Evolutionary conservation across 35 echinoderm and acorn worm genomes (phyloP).

Genomic region (Apostichopus parvimensis): DNA sequence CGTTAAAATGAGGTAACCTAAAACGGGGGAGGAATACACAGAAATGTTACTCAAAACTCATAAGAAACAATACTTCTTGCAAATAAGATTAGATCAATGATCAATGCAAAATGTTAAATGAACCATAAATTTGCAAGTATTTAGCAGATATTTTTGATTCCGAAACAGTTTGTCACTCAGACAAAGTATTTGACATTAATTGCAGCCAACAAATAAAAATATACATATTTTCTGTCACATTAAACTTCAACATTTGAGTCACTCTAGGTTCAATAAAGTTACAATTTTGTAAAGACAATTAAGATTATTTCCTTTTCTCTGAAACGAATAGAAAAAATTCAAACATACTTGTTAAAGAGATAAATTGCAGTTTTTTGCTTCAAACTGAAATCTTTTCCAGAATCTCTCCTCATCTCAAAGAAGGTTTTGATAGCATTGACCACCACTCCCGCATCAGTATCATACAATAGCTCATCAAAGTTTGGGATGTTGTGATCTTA

Average conservation of each 20-base stretch:
- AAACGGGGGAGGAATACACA: not conserved
- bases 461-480: conserved; percentile 37
- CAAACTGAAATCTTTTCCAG: not conserved
- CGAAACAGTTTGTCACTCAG: no score
- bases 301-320: not conserved
- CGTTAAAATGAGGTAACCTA: conserved; percentile 75
- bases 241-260: no score
- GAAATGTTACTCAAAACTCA: not conserved
- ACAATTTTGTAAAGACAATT: no score
- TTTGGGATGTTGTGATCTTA: conserved; percentile 23
- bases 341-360: conserved; percentile 30
- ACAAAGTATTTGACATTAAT: no score
- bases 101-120: no score
- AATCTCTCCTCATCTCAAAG: not conserved
- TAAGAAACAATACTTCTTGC: no score
- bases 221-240: no score
- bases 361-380: conserved; percentile 35
- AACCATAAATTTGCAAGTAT: no score
- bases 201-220: no score
- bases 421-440: conserved; percentile 19
- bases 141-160: no score
- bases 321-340: not conserved
- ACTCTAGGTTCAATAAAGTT: no score
- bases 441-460: conserved; percentile 10
- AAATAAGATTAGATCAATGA: no score